These are phyloP conservation scores for Oreocharis arfaki DNA, from an alignment of 2,113 vertebrate species.

Conservation along the genomic window DNA sequence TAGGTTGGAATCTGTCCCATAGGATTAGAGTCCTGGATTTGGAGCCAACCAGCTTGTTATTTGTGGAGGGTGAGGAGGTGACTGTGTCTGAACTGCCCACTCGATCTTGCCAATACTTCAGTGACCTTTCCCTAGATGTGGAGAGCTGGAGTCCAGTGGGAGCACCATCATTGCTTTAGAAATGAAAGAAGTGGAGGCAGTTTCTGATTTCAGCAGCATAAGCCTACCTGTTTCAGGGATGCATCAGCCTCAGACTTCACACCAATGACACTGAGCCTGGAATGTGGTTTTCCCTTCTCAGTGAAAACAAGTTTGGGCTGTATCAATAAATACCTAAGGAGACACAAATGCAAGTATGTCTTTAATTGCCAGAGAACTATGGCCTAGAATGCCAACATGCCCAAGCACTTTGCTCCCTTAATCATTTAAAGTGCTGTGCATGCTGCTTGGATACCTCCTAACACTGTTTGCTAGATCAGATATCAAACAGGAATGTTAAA, in stretches of 20 bases:
- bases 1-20: not conserved
- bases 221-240: not conserved
- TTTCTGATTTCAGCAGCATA: not conserved
- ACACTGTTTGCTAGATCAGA: slow-evolving; percentile 65
- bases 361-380: slow-evolving; percentile 7
- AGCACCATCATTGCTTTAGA: not conserved
- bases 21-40: not conserved
- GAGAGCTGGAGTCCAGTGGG: not conserved
- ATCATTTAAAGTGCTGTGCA: slow-evolving; percentile 40
- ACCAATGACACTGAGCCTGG: not conserved
- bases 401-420: slow-evolving; percentile 27
- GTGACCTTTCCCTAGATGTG: not conserved
- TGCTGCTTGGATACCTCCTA: slow-evolving; percentile 59
- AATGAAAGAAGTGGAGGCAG: not conserved
- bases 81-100: not conserved
- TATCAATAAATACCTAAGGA: not conserved
- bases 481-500: slow-evolving; percentile 64
- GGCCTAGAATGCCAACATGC: not conserved
- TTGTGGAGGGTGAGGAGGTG: not conserved
- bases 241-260: not conserved
- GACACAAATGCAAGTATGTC: not conserved
- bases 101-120: not conserved
- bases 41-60: not conserved
- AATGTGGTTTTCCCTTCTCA: not conserved
- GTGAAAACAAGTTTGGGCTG: not conserved